Base-by-base conservation (phyloP, 2,113 vertebrate genomes). In the Corythaixoides concolor region DNA sequence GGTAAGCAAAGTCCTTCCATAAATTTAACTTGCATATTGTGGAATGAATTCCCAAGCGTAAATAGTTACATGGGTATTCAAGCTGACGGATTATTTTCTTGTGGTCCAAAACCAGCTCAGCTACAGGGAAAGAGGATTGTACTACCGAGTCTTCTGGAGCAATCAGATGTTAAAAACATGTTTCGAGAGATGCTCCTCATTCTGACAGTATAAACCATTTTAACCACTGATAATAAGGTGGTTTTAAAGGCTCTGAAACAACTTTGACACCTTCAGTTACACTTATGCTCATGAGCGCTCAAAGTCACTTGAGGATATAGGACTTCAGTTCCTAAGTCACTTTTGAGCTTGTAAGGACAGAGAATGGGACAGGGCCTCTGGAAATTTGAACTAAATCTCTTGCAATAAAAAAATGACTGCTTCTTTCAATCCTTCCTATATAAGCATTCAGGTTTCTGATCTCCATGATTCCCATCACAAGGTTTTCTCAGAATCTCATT, bases 31-130 rank as follows among this genome's bases (percentile, higher is more conserved):
- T 75, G 47, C 21, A 76, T 30, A 30, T 22, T 69, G 22, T 77
- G 64, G 59, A 91, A 92, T 69, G 33, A 79, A 89, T 80, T 68
- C 39, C 47, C 45, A 68, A 60, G 45, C 23, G 79, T 79, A 88
- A 95, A 85, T 90, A 92, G 64, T 83, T 88, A 86, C 52, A 69
- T 27, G 83, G 56, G 20, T 66, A 73, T 59, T 90, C 68, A 90
- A 90, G 7, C 12, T 80, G 68, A 88, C 2, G 5, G 53, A 76
- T 86, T 69, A 49, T 84, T 92, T 92, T 95, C 52, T 53, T 76
- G 26, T 45, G 49, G 39, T 72, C 41, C 43, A 82, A 95, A 95
- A 67, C 8, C 53, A 79, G 17, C 35, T 72, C 35, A 87, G 39
- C 39, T 83, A 85, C 49, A 79, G 30, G 45, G 52, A 26, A 77